These are phyloP conservation scores for Tanytarsus gracilentus DNA, from an alignment of 2,888 invertebrate genomes.

Conservation along the genomic window DNA sequence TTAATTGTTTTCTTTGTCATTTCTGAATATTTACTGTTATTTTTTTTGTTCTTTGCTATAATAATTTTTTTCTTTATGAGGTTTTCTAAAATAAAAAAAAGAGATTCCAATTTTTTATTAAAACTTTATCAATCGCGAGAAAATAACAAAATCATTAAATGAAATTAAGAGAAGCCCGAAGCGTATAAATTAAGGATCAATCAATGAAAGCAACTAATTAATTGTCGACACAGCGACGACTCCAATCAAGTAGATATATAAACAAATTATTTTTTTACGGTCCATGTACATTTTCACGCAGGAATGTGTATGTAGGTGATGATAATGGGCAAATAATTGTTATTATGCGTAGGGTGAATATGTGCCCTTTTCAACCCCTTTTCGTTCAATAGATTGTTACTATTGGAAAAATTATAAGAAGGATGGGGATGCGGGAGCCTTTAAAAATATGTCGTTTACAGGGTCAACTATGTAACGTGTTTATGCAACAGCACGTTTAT, in stretches of 20 bases:
- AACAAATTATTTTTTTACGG: too few species aligned
- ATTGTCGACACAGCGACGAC: constrained; percentile 24
- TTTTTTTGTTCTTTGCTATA: not conserved
- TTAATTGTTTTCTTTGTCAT: too few species aligned
- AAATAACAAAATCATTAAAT: constrained; percentile 25
- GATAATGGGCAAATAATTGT: too few species aligned
- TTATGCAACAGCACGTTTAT: constrained; percentile 25
- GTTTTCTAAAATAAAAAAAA: constrained; percentile 16
- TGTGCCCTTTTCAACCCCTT: constrained; percentile 15
- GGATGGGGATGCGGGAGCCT: too few species aligned
- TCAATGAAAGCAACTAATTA: constrained; percentile 22
- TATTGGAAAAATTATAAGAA: too few species aligned
- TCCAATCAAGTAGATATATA: constrained; percentile 1
- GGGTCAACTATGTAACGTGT: not conserved
- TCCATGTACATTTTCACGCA: too few species aligned
- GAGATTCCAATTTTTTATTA: too few species aligned
- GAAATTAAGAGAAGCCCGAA: constrained; percentile 22
- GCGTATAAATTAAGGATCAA: constrained; percentile 25
- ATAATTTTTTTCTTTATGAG: not conserved
- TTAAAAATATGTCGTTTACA: too few species aligned
- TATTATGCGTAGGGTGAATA: not conserved
- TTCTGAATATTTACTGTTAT: too few species aligned
- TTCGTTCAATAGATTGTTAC: not conserved
- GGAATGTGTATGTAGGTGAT: too few species aligned
- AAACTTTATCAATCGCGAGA: too few species aligned